Conservation (phyloP, 1,140 invertebrate species). For the Aphaenogaster rudis region DNA sequence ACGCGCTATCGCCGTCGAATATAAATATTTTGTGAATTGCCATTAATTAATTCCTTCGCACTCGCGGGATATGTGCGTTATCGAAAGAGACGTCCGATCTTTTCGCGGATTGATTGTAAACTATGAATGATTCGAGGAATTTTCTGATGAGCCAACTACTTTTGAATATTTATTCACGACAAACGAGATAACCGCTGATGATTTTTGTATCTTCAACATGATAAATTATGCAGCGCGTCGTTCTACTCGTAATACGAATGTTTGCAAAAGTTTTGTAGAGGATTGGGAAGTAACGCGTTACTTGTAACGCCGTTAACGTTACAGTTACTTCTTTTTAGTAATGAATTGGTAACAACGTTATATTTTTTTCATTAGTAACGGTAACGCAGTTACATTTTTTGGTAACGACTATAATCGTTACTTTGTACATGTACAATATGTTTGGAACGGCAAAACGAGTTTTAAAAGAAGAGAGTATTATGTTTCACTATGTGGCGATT, state of each 20-base stretch:
- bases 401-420: too few relatives aligned
- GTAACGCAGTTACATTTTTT: too few relatives aligned
- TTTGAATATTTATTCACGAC: not conserved
- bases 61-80: not conserved
- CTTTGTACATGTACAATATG: too few relatives aligned
- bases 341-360: too few relatives aligned
- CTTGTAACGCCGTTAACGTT: too few relatives aligned
- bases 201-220: not conserved
- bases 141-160: not conserved
- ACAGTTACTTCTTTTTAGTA: too few relatives aligned
- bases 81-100: not conserved
- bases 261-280: not conserved
- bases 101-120: not conserved
- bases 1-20: slow-evolving; percentile 25
- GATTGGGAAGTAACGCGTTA: too few relatives aligned
- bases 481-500: too few relatives aligned
- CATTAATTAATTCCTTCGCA: slow-evolving; percentile 20
- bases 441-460: too few relatives aligned
- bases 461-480: too few relatives aligned
- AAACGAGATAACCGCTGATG: not conserved
- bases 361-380: too few relatives aligned
- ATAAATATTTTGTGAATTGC: slow-evolving; percentile 47
- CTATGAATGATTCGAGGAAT: not conserved
- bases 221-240: not conserved
- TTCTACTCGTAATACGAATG: not conserved